A percentile compares a stretch with the other conserved stretches of the same genome.
Evolutionary conservation across 2,797 vertebrate species (phyloP).

Genomic region (Antrozous pallidus): DNA sequence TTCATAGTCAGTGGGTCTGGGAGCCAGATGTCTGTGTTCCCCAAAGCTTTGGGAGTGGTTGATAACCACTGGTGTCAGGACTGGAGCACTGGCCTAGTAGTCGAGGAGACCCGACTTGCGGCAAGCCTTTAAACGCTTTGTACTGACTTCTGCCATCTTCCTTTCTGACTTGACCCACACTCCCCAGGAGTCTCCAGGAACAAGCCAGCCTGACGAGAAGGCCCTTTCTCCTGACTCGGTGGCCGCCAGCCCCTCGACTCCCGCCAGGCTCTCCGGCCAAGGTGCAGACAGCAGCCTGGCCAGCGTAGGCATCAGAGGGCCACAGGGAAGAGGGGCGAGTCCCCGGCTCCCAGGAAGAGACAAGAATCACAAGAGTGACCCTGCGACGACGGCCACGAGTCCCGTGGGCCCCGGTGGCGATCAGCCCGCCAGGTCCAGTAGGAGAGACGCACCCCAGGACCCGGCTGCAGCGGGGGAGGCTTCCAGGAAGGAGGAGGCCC

Average conservation of each 20-base stretch:
- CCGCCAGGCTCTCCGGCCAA: neutral
- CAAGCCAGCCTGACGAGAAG: slow-evolving; percentile 62
- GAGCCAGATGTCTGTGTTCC: neutral
- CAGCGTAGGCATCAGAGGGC: neutral
- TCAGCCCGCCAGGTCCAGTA: neutral
- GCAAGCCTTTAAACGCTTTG: neutral
- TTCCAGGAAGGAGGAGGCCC: slow-evolving; percentile 28
- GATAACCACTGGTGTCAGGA: neutral
- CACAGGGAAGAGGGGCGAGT: neutral
- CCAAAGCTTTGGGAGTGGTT: neutral
- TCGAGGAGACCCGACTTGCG: neutral
- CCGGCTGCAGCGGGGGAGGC: neutral
- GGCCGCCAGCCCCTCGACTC: slow-evolving; percentile 47
- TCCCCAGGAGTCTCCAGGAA: slow-evolving; percentile 84
- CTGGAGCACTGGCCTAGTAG: neutral
- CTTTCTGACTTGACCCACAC: slow-evolving; percentile 29
- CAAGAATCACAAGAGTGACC: neutral
- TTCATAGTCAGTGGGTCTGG: neutral
- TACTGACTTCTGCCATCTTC: neutral
- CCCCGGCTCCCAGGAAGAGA: neutral
- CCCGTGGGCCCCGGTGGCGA: neutral
- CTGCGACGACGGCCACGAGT: neutral
- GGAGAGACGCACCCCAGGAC: neutral
- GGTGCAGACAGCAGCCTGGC: slow-evolving; percentile 59
- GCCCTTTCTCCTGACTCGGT: slow-evolving; percentile 71